Conservation (phyloP, 1,140 invertebrate genomes). For the Heliconius hewitsoni region DNA sequence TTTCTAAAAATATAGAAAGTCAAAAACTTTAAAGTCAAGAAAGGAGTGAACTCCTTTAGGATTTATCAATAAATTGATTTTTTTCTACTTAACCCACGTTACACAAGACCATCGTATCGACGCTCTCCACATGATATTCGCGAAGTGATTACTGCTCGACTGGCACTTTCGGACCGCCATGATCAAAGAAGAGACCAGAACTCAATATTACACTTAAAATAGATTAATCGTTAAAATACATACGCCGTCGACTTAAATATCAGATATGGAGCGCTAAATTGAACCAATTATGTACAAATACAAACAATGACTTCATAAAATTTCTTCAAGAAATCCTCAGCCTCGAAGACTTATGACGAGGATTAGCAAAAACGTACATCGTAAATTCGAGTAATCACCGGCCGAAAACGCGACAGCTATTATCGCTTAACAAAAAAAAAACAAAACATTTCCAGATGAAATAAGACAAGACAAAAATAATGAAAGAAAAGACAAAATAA, state of each 20-base stretch:
- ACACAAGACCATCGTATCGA: no score
- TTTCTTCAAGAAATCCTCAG: conserved; percentile 42
- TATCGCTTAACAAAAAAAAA: conserved; percentile 56
- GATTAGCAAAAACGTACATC: conserved; percentile 67
- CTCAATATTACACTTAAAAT: no score
- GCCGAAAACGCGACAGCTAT: conserved; percentile 68
- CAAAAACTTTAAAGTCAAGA: no score
- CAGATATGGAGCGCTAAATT: background rate
- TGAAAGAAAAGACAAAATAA: conserved; percentile 69
- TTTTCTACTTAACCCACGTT: no score
- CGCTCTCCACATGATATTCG: no score
- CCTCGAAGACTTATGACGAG: conserved; percentile 58
- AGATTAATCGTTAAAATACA: no score
- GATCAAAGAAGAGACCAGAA: no score
- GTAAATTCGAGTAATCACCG: conserved; percentile 62
- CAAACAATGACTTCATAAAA: conserved; percentile 51
- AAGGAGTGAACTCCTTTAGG: no score
- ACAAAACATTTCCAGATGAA: conserved; percentile 36
- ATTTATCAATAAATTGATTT: no score
- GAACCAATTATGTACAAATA: conserved; percentile 42
- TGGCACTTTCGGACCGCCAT: no score
- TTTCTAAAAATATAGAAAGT: no score
- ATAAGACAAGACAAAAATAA: conserved; percentile 62
- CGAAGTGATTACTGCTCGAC: no score
- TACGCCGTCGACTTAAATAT: background rate